These are phyloP conservation scores for Mythimna albipuncta DNA, from an alignment of 2,888 invertebrate species.

Conservation along the genomic window DNA sequence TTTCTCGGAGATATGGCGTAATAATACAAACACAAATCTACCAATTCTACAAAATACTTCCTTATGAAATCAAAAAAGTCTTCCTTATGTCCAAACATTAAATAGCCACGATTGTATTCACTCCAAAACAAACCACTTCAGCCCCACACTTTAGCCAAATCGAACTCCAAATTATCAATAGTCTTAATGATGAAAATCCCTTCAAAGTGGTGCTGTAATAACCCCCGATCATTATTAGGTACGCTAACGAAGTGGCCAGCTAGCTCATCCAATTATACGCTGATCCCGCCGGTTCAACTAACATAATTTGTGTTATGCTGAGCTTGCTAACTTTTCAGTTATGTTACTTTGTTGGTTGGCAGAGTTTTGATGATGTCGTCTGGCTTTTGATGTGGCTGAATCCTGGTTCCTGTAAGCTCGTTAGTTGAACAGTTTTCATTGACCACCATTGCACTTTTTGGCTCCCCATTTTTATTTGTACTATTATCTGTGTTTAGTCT, in stretches of 20 bases:
- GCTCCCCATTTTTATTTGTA: neutral
- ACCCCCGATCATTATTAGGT: constrained; percentile 59
- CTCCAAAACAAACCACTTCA: neutral
- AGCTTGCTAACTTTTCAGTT: constrained; percentile 47
- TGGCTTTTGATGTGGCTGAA: neutral
- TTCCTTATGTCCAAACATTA: neutral
- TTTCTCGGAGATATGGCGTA: too few species aligned
- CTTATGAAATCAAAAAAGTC: neutral
- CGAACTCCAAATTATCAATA: constrained; percentile 26
- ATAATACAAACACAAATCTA: too few species aligned
- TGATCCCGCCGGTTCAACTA: constrained; percentile 55
- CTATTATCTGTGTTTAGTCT: too few species aligned
- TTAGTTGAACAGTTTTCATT: neutral
- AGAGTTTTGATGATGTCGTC: constrained; percentile 16
- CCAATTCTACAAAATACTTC: neutral
- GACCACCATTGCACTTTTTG: neutral
- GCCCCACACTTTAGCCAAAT: neutral
- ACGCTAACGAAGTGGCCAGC: constrained; percentile 64
- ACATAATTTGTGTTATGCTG: constrained; percentile 52
- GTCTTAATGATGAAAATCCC: constrained; percentile 28
- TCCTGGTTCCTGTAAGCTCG: neutral
- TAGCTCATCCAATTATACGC: constrained; percentile 63
- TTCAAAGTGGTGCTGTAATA: constrained; percentile 38
- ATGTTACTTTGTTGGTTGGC: constrained; percentile 12
- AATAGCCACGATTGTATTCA: neutral